Percentiles rank a stretch among this genome's conserved stretches.
phyloP scores from a whole-genome alignment of 2,888 invertebrate genomes.

The Syrista parreyssii region DNA sequence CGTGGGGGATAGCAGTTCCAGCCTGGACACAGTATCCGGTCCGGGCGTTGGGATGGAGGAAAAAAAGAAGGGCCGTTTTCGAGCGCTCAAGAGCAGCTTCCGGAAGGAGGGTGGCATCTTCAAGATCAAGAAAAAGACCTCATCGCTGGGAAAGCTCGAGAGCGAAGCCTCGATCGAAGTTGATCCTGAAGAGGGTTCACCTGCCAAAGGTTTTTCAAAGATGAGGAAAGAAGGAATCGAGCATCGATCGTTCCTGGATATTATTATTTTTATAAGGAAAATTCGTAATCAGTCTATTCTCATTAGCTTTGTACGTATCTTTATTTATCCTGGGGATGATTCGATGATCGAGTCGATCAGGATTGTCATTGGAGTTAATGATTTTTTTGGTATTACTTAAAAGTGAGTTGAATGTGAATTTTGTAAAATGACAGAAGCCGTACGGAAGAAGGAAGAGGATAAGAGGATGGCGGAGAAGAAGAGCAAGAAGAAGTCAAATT shows the following conservation, averaged over 20 bases:
- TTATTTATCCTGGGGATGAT: background rate
- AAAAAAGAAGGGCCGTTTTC: conserved; percentile 51
- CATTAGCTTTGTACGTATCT: background rate
- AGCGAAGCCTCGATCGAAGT: conserved; percentile 32
- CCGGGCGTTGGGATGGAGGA: conserved; percentile 30
- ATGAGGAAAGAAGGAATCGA: background rate
- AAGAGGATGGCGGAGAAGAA: conserved; percentile 38
- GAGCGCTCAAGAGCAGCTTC: conserved; percentile 50
- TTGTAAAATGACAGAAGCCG: background rate
- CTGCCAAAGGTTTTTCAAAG: conserved; percentile 30
- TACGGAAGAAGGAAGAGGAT: conserved; percentile 32
- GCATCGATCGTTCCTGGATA: background rate
- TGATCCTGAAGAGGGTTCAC: conserved; percentile 32
- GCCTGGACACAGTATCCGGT: conserved; percentile 49
- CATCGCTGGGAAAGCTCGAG: conserved; percentile 27
- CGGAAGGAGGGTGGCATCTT: conserved; percentile 53
- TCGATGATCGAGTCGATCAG: background rate
- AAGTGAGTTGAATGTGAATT: background rate
- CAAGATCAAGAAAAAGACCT: conserved; percentile 48
- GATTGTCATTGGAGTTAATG: background rate
- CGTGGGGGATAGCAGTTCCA: conserved; percentile 53
- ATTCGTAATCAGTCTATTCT: background rate
- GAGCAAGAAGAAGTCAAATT: conserved; percentile 49
- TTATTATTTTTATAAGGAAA: background rate
- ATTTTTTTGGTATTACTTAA: background rate